A percentile compares a stretch with the other conserved stretches of the same genome.
Evolutionary conservation across 37 sponge, comb jelly and placozoan species (phyloP).

Genomic region (Axinella damicornis): DNA sequence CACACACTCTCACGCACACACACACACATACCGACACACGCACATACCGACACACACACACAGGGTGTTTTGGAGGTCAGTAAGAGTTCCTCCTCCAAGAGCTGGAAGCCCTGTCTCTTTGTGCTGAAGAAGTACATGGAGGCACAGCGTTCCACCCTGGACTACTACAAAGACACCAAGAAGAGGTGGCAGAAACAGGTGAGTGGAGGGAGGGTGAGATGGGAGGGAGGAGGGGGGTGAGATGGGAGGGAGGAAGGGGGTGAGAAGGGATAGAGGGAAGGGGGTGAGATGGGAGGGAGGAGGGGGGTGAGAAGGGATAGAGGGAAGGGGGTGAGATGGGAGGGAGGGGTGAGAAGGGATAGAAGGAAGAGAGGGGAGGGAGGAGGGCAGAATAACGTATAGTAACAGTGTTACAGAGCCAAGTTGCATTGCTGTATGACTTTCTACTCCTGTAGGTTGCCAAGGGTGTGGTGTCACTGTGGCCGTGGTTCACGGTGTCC

Average conservation of each 20-base stretch:
- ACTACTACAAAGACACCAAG: slow-evolving; percentile 76
- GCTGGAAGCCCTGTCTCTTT: slow-evolving; percentile 70
- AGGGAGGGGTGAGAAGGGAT: background rate
- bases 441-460: too few species aligned
- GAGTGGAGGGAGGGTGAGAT: background rate
- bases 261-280: background rate
- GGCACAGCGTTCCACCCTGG: slow-evolving; percentile 38
- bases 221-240: background rate
- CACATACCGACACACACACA: background rate
- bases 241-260: background rate
- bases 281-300: background rate
- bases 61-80: slow-evolving; percentile 70
- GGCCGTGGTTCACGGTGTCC: slow-evolving; percentile 38
- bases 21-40: background rate
- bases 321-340: background rate
- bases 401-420: background rate
- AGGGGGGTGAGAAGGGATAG: background rate
- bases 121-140: slow-evolving; percentile 48
- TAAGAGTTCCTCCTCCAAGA: slow-evolving; percentile 43
- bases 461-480: background rate
- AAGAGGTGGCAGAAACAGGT: slow-evolving; percentile 78
- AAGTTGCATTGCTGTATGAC: too few species aligned
- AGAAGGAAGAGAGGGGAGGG: background rate
- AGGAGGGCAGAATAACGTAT: background rate
- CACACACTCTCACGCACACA: slow-evolving; percentile 8